Evolutionary conservation across 2,888 invertebrate species (phyloP).

Genomic region (Tricholauxania praeusta): DNA sequence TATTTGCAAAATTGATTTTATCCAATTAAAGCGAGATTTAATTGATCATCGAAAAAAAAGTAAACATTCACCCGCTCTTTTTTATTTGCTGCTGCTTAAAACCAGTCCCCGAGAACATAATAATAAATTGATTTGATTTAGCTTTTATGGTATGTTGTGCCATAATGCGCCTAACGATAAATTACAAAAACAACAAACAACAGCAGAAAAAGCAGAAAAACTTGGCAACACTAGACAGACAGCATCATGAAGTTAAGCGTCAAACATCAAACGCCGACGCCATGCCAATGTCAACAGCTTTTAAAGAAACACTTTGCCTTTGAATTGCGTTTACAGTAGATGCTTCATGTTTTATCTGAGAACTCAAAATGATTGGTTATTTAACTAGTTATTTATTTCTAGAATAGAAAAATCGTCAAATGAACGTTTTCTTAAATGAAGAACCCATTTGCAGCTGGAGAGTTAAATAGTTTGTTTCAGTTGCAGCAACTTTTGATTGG

Average conservation of each 20-base stretch:
- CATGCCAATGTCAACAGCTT: slow-evolving; percentile 32
- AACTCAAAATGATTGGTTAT: too few species aligned
- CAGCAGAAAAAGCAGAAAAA: neutral
- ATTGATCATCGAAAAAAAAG: slow-evolving; percentile 19
- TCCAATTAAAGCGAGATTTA: slow-evolving; percentile 29
- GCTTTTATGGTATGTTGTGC: slow-evolving; percentile 31
- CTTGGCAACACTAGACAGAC: neutral
- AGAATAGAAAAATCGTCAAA: too few species aligned
- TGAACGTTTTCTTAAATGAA: too few species aligned
- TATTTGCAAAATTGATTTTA: slow-evolving; percentile 22
- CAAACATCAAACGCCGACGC: slow-evolving; percentile 35
- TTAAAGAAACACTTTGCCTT: slow-evolving; percentile 17
- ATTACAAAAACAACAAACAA: slow-evolving; percentile 6
- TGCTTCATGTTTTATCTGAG: too few species aligned
- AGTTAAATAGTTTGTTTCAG: too few species aligned
- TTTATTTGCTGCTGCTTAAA: neutral
- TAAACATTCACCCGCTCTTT: neutral
- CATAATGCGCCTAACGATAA: slow-evolving; percentile 12
- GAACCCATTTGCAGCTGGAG: too few species aligned
- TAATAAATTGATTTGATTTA: slow-evolving; percentile 38
- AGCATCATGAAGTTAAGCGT: neutral
- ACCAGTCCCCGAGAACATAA: slow-evolving; percentile 5
- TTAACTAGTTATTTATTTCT: too few species aligned
- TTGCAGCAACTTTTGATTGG: too few species aligned
- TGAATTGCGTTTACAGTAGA: neutral